Percentiles rank a stretch among this genome's conserved stretches.
Evolutionary conservation across 2,113 vertebrate species (phyloP).

Genomic region (Callorhinus ursinus): DNA sequence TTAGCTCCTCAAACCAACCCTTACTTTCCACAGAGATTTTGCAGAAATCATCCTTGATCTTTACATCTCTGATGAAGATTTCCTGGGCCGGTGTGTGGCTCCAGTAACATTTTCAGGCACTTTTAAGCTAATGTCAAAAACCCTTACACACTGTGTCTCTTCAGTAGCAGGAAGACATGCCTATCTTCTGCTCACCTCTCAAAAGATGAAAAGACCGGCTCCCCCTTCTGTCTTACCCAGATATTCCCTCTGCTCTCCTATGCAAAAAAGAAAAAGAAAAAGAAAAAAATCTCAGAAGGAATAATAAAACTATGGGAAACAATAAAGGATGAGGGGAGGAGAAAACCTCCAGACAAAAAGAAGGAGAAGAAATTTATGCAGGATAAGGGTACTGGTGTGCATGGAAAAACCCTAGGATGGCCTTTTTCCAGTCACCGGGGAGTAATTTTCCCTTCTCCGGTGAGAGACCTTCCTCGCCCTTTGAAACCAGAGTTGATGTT

Average conservation of each 20-base stretch:
- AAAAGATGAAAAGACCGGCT: neutral
- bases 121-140: neutral
- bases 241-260: neutral
- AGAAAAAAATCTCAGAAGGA: neutral
- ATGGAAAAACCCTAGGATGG: neutral
- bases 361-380: neutral
- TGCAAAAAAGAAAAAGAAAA: neutral
- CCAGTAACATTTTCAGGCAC: neutral
- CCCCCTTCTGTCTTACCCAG: neutral
- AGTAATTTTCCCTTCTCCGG: slow-evolving; percentile 36
- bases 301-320: neutral
- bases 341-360: neutral
- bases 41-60: neutral
- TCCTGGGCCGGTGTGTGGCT: neutral
- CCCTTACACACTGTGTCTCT: neutral
- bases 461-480: slow-evolving; percentile 38
- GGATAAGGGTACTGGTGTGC: neutral
- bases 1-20: neutral
- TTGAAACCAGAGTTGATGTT: slow-evolving; percentile 67
- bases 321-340: neutral
- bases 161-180: neutral
- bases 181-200: neutral
- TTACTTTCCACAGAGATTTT: neutral
- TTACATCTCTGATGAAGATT: neutral
- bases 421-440: neutral